A percentile compares a stretch with the other conserved stretches of the same genome.
Evolutionary conservation across 2,888 invertebrate genomes (phyloP).

Genomic region (Eustalomyia histrio): DNA sequence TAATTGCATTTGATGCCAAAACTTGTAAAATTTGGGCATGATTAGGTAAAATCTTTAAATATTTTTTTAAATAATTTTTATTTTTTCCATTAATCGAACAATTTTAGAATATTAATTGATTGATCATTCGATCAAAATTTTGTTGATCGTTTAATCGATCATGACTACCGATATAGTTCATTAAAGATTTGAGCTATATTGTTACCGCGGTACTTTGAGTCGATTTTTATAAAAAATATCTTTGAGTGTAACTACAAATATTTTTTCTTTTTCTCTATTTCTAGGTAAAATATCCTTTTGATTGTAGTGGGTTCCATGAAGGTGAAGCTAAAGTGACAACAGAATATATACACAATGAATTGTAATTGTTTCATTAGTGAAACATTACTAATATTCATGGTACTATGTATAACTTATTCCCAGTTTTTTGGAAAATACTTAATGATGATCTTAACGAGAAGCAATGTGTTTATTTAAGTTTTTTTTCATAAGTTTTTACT

Average conservation of each 20-base stretch:
- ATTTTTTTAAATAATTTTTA: too few relatives aligned
- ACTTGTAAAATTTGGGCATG: too few relatives aligned
- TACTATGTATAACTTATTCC: slow-evolving; percentile 43
- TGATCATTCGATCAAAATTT: too few relatives aligned
- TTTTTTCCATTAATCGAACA: too few relatives aligned
- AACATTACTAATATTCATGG: slow-evolving; percentile 32
- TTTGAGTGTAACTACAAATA: background rate
- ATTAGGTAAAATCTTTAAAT: too few relatives aligned
- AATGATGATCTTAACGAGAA: slow-evolving; percentile 30
- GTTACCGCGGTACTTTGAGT: too few relatives aligned
- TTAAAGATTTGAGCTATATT: too few relatives aligned
- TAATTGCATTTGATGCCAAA: too few relatives aligned
- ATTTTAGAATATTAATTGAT: too few relatives aligned
- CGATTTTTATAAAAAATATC: too few relatives aligned
- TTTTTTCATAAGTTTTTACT: slow-evolving; percentile 17
- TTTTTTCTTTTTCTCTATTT: slow-evolving; percentile 52
- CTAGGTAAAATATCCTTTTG: slow-evolving; percentile 82
- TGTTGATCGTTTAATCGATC: too few relatives aligned
- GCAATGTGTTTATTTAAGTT: slow-evolving; percentile 13
- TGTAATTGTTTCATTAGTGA: slow-evolving; percentile 80
- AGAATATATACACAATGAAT: slow-evolving; percentile 90
- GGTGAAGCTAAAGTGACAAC: slow-evolving; percentile 91
- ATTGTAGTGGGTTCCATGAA: slow-evolving; percentile 89
- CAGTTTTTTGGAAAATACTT: slow-evolving; percentile 23
- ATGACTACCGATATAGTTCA: too few relatives aligned